Conservation (phyloP, 2,888 invertebrate species). For the Drosophila anomalata region DNA sequence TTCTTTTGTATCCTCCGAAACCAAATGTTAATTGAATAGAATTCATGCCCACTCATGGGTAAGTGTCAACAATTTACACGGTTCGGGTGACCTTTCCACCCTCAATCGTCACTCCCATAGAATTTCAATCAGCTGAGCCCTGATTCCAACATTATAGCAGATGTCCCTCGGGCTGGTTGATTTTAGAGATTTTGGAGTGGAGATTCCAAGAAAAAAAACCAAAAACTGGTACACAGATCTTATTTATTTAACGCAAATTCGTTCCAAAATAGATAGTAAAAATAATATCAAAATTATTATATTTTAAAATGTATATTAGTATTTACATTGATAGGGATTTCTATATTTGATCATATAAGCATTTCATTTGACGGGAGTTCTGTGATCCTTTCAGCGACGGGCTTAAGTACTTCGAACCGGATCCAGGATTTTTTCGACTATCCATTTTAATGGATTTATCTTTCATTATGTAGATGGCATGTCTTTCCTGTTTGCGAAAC, state of each 20-base stretch:
- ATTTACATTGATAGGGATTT: slow-evolving; percentile 44
- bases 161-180: neutral
- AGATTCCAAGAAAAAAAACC: neutral
- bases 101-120: slow-evolving; percentile 10
- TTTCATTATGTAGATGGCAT: slow-evolving; percentile 76
- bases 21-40: slow-evolving; percentile 2
- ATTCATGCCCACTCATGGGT: slow-evolving; percentile 1
- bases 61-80: slow-evolving; percentile 4
- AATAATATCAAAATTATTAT: slow-evolving; percentile 48
- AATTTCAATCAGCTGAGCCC: slow-evolving; percentile 2
- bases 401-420: slow-evolving; percentile 54
- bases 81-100: slow-evolving; percentile 27
- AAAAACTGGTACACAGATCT: slow-evolving; percentile 41
- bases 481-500: slow-evolving; percentile 81
- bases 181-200: neutral
- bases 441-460: slow-evolving; percentile 68
- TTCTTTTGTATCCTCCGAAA: slow-evolving; percentile 3
- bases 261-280: slow-evolving; percentile 45
- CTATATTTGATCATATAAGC: slow-evolving; percentile 69
- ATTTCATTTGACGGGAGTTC: slow-evolving; percentile 65
- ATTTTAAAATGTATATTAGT: slow-evolving; percentile 40
- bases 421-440: slow-evolving; percentile 46
- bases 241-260: slow-evolving; percentile 50
- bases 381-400: slow-evolving; percentile 53
- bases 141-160: slow-evolving; percentile 6